Conservation (phyloP, 1,140 invertebrate species). For the Lithobius niger region DNA sequence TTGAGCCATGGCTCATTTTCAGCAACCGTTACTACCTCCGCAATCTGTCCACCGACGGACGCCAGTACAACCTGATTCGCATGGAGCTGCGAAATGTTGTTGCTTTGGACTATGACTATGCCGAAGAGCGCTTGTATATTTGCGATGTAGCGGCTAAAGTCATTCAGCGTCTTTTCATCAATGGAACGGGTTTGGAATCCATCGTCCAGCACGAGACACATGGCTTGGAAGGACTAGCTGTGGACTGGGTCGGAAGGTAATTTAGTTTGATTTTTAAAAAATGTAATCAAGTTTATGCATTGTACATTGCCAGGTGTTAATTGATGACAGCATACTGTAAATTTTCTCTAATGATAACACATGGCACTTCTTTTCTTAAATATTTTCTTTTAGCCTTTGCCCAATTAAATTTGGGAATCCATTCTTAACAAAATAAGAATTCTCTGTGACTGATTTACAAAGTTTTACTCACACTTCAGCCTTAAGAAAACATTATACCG, state of each 20-base stretch:
- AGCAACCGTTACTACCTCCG: conserved; percentile 97
- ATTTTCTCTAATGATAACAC: too few relatives aligned
- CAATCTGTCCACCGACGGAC: conserved; percentile 83
- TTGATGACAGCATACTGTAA: too few relatives aligned
- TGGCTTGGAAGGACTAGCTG: conserved; percentile 85
- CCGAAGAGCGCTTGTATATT: conserved; percentile 75
- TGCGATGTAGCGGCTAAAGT: conserved; percentile 89
- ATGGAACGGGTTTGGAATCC: conserved; percentile 46
- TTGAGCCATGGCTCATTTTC: conserved; percentile 83
- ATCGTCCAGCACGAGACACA: conserved; percentile 86
- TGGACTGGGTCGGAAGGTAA: conserved; percentile 80
- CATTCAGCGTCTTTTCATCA: conserved; percentile 53
- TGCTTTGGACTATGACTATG: conserved; percentile 81
- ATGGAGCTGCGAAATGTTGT: conserved; percentile 95
- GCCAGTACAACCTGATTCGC: conserved; percentile 71
- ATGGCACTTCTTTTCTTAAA: too few relatives aligned
- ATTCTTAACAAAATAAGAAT: too few relatives aligned
- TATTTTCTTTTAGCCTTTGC: too few relatives aligned
- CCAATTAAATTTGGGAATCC: too few relatives aligned
- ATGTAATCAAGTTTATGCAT: too few relatives aligned
- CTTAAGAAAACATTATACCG: too few relatives aligned
- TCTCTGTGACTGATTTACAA: too few relatives aligned
- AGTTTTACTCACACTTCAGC: too few relatives aligned
- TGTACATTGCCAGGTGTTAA: too few relatives aligned
- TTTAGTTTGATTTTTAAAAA: too few relatives aligned